Evolutionary conservation across 2,113 vertebrate genomes (phyloP).

Genomic region (Scophthalmus maximus): DNA sequence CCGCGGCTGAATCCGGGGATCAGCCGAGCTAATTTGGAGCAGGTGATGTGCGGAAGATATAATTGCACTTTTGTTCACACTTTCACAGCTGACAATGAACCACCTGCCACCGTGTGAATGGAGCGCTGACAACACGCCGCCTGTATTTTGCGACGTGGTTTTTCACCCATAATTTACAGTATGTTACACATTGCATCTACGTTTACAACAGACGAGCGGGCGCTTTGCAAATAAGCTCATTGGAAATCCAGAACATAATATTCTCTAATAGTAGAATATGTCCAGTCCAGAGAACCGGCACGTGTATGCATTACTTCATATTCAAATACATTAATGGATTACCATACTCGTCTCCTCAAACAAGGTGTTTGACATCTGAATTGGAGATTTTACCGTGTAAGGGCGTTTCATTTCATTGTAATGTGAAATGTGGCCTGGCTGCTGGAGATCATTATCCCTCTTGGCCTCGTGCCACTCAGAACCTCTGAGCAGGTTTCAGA

Average conservation of each 20-base stretch:
- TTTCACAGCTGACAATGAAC: conserved; percentile 70
- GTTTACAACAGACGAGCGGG: conserved; percentile 15
- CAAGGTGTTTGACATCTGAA: conserved; percentile 22
- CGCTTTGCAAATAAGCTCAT: conserved; percentile 39
- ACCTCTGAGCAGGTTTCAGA: conserved; percentile 20
- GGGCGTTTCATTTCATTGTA: conserved; percentile 35
- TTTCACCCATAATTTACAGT: conserved; percentile 20
- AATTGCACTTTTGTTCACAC: conserved; percentile 77
- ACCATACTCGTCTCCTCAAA: not conserved
- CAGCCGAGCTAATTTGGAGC: conserved; percentile 58
- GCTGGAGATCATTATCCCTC: conserved; percentile 48
- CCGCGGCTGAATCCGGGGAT: conserved; percentile 19
- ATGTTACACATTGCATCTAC: conserved; percentile 36
- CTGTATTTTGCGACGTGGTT: conserved; percentile 43
- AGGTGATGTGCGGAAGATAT: conserved; percentile 73
- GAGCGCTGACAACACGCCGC: conserved; percentile 22
- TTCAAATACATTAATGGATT: conserved; percentile 13
- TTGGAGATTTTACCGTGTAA: conserved; percentile 11
- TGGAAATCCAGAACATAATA: conserved; percentile 11
- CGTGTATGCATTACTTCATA: conserved; percentile 10
- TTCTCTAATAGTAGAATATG: not conserved
- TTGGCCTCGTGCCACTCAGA: conserved; percentile 10
- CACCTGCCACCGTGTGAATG: conserved; percentile 71
- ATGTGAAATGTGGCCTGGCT: conserved; percentile 42
- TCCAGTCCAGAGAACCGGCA: not conserved